Conservation (phyloP, 2,797 vertebrate genomes). For the Rhynchonycteris naso region DNA sequence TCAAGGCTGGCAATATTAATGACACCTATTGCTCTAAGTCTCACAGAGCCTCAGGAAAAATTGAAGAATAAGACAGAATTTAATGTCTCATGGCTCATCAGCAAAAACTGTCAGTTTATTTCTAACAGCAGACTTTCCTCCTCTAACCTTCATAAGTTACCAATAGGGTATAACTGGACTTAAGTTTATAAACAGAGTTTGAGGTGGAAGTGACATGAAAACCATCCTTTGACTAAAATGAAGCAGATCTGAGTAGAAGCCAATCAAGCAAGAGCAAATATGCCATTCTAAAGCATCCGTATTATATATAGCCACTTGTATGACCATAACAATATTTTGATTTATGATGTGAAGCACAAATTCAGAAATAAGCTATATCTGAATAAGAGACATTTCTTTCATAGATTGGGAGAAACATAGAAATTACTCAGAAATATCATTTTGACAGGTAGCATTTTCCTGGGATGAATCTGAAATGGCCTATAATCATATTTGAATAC, state of each 20-base stretch:
- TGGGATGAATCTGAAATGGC: conserved; percentile 10
- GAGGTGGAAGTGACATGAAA: background rate
- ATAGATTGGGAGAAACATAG: background rate
- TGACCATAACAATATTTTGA: background rate
- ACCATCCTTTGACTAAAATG: background rate
- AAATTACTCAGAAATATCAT: conserved; percentile 18
- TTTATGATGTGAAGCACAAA: background rate
- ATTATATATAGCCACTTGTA: background rate
- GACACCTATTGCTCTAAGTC: conserved; percentile 35
- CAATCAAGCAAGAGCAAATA: background rate
- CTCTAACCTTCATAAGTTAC: background rate
- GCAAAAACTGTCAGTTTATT: conserved; percentile 48
- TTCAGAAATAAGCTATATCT: background rate
- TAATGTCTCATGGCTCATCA: conserved; percentile 43
- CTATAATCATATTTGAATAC: conserved; percentile 4
- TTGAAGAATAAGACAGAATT: conserved; percentile 33
- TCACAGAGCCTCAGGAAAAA: conserved; percentile 3
- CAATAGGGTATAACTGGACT: background rate
- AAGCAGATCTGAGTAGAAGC: conserved; percentile 7
- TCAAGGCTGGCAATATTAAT: conserved; percentile 16
- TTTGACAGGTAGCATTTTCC: conserved; percentile 23
- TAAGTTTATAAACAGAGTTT: background rate
- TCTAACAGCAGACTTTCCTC: background rate
- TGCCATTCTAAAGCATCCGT: background rate
- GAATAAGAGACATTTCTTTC: background rate